phyloP scores from a whole-genome alignment of 2,888 invertebrate genomes.

The Scaptomyza flava region DNA sequence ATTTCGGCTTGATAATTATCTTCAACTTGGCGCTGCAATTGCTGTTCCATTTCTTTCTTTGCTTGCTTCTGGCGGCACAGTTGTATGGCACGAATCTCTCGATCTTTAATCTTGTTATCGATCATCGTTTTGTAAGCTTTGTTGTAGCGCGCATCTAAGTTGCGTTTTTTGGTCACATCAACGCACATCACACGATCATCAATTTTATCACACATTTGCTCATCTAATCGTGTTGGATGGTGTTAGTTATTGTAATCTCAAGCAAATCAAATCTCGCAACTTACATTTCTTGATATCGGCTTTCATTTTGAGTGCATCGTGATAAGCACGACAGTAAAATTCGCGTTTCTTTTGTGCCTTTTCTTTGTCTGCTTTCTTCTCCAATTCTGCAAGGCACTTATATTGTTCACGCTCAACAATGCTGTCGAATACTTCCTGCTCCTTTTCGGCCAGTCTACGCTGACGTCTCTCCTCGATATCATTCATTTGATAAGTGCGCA shows the following conservation, averaged over 20 bases:
- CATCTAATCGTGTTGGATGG: constrained; percentile 22
- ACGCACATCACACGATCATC: constrained; percentile 57
- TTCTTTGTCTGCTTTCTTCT: constrained; percentile 32
- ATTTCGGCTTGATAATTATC: constrained; percentile 29
- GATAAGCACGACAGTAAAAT: constrained; percentile 35
- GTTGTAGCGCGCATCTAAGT: constrained; percentile 37
- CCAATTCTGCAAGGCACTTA: constrained; percentile 50
- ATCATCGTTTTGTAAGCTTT: constrained; percentile 20
- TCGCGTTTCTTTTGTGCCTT: constrained; percentile 25
- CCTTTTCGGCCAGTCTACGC: constrained; percentile 13
- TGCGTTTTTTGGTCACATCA: constrained; percentile 34
- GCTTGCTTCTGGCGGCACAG: constrained; percentile 29
- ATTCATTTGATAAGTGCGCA: constrained; percentile 35
- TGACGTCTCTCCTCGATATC: constrained; percentile 48
- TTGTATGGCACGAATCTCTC: constrained; percentile 13
- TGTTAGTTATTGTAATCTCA: background rate
- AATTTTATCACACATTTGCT: constrained; percentile 42
- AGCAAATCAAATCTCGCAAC: constrained; percentile 9
- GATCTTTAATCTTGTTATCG: background rate
- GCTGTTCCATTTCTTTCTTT: constrained; percentile 4
- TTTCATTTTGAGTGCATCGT: constrained; percentile 47
- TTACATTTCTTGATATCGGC: constrained; percentile 34
- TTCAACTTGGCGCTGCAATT: background rate
- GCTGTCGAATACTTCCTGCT: constrained; percentile 37
- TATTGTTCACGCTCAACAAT: constrained; percentile 53